phyloP scores from a whole-genome alignment of 2,888 invertebrate species.

The Priocnemis perturbator region DNA sequence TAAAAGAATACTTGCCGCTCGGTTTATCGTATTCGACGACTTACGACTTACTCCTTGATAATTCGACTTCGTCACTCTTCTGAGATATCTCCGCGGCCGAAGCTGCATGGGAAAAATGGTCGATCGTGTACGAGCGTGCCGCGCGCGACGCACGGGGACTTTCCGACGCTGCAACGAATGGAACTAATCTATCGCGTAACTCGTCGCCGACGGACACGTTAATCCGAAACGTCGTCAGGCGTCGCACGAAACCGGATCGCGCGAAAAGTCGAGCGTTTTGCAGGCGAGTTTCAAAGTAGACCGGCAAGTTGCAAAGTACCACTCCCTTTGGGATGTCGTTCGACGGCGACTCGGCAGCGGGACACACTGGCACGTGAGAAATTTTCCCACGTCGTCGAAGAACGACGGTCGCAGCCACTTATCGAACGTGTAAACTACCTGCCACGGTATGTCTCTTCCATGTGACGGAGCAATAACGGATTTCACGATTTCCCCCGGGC shows the following conservation, averaged over 20 bases:
- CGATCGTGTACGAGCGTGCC: too few relatives aligned
- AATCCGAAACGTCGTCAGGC: constrained; percentile 8
- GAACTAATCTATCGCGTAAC: too few relatives aligned
- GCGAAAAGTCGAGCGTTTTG: constrained; percentile 1
- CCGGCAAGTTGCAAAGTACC: constrained; percentile 14
- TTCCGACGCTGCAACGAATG: too few relatives aligned
- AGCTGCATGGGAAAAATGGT: too few relatives aligned
- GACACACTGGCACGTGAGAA: constrained; percentile 34
- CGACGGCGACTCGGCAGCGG: background rate
- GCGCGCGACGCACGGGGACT: too few relatives aligned
- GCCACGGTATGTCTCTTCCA: constrained; percentile 37
- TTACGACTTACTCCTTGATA: too few relatives aligned
- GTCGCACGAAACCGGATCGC: constrained; percentile 12
- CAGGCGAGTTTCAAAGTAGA: constrained; percentile 2
- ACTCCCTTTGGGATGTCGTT: constrained; percentile 17
- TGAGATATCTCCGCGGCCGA: too few relatives aligned
- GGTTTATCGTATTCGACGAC: too few relatives aligned
- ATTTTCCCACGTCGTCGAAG: constrained; percentile 31
- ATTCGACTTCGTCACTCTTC: too few relatives aligned
- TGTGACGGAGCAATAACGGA: constrained; percentile 49
- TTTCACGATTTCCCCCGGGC: constrained; percentile 52
- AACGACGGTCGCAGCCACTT: constrained; percentile 33
- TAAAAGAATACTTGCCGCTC: too few relatives aligned
- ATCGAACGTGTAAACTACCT: constrained; percentile 52
- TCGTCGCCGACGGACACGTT: constrained; percentile 5